Conservation (phyloP, 2,888 invertebrate species). For the Laspeyria flexula region DNA sequence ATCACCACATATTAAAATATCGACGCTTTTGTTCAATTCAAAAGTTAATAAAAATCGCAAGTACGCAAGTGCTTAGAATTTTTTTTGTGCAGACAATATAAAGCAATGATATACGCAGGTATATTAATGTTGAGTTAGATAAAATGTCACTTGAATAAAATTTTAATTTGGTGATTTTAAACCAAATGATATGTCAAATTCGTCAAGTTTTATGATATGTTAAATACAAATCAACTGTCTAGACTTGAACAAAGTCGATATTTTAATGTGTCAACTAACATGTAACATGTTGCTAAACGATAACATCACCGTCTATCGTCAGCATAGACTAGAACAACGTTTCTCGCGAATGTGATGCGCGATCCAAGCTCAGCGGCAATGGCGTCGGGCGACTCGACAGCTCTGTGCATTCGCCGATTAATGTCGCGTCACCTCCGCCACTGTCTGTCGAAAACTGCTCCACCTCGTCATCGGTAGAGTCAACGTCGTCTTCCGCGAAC, state of each 20-base stretch:
- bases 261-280: constrained; percentile 71
- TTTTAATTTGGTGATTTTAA: constrained; percentile 42
- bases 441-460: constrained; percentile 94
- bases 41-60: constrained; percentile 13
- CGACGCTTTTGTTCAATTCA: constrained; percentile 52
- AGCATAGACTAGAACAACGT: constrained; percentile 89
- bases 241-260: constrained; percentile 65
- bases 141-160: constrained; percentile 21
- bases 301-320: constrained; percentile 37
- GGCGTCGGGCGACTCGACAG: constrained; percentile 71
- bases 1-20: constrained; percentile 72
- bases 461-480: constrained; percentile 94
- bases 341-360: constrained; percentile 90
- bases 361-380: constrained; percentile 67
- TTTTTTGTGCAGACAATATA: no score
- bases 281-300: constrained; percentile 57
- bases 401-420: constrained; percentile 72
- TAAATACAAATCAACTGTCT: constrained; percentile 47
- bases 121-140: constrained; percentile 1
- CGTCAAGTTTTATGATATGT: constrained; percentile 67
- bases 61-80: not conserved
- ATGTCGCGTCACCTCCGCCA: constrained; percentile 84
- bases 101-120: no score
- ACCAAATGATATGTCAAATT: constrained; percentile 75
- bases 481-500: constrained; percentile 89